These are phyloP conservation scores for Pseudocheirus occidentalis DNA, from an alignment of 2,797 vertebrate species.

Conservation along the genomic window DNA sequence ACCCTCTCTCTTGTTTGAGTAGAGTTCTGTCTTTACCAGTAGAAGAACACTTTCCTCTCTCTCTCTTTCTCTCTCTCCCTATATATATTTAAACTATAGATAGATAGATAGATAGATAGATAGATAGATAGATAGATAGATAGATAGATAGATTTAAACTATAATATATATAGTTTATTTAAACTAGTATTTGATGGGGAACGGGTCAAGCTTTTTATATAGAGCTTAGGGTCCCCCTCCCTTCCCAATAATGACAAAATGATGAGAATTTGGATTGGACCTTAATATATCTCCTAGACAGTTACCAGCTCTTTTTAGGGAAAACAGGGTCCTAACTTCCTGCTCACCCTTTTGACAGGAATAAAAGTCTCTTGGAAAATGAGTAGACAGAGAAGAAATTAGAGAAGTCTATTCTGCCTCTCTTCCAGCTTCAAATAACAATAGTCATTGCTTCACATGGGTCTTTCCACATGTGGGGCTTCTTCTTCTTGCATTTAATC, in stretches of 20 bases:
- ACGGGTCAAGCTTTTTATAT: background rate
- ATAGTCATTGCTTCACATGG: background rate
- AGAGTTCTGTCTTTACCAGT: too few species aligned
- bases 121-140: too few species aligned
- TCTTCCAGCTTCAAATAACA: background rate
- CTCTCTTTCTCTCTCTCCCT: too few species aligned
- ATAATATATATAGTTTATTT: too few species aligned
- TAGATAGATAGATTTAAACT: too few species aligned
- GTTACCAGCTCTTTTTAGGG: background rate
- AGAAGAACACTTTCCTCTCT: too few species aligned
- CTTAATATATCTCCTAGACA: background rate
- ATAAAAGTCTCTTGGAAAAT: background rate
- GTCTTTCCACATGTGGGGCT: background rate
- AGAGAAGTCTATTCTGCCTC: background rate
- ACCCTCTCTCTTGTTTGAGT: too few species aligned
- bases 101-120: too few species aligned
- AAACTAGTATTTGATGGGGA: background rate
- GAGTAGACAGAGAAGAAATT: background rate
- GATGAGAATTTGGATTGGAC: background rate
- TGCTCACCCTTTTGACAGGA: background rate
- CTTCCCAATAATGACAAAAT: background rate
- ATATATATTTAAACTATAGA: too few species aligned
- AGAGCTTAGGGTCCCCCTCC: background rate
- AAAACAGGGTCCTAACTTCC: background rate
- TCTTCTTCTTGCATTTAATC: background rate